These are phyloP conservation scores for Alosa sapidissima DNA, from an alignment of 2,797 vertebrate species.

Conservation along the genomic window DNA sequence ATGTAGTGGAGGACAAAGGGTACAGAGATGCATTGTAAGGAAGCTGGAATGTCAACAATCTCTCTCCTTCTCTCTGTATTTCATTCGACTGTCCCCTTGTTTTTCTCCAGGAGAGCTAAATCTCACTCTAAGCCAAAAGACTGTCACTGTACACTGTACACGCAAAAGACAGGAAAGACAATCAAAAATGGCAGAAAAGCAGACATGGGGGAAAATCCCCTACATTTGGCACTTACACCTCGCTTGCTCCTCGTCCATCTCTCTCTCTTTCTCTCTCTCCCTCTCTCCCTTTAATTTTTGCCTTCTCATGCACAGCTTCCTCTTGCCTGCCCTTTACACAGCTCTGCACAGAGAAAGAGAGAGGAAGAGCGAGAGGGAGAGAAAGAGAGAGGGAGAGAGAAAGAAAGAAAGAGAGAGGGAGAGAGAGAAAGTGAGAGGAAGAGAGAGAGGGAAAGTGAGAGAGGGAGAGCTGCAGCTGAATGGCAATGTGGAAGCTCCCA, in stretches of 20 bases:
- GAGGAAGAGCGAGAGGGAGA: not conserved
- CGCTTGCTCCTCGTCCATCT: not conserved
- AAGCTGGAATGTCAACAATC: not conserved
- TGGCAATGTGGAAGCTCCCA: not conserved
- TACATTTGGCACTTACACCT: not conserved
- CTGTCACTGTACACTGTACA: not conserved
- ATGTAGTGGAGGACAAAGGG: not conserved
- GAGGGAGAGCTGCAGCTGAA: constrained; percentile 13
- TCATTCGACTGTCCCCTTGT: not conserved
- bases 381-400: not conserved
- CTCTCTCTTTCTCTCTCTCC: constrained; percentile 28
- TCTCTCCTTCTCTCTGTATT: not conserved
- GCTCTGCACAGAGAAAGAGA: constrained; percentile 1
- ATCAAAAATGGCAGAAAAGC: constrained; percentile 10
- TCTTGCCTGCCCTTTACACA: not conserved
- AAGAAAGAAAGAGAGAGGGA: not conserved
- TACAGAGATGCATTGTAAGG: not conserved
- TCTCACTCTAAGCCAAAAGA: not conserved
- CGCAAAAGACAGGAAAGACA: constrained; percentile 1
- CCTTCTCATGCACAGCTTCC: constrained; percentile 25
- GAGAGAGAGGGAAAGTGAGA: not conserved
- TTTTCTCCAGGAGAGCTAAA: constrained; percentile 26
- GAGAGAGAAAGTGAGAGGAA: not conserved
- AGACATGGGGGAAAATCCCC: not conserved
- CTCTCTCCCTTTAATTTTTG: constrained; percentile 27